Evolutionary conservation across 92 coral and sea anemone genomes (phyloP), one percentile per base, ranked within the genome.

Genomic region (Epizoanthus rinbou): DNA sequence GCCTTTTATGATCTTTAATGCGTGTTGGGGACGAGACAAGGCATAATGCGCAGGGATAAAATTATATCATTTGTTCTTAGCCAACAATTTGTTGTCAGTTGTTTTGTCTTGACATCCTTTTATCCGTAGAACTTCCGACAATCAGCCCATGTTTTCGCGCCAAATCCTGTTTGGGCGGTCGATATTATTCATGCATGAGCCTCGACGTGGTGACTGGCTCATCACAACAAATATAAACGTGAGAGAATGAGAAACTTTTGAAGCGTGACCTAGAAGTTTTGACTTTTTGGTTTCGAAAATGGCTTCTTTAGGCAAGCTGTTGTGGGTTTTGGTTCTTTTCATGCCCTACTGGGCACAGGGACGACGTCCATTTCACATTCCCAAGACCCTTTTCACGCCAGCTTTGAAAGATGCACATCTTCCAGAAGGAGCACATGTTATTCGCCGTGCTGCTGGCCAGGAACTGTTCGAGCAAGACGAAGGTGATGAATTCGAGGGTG

Each of bases 91-190:
- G 1, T 47, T 37, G 43, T n/a, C n/a, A n/a, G n/a, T 47, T 47
- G 54, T 7, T 8, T 47, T 47, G 54, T 47, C 54, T 47, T 45
- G 9, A 45, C 10, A 45, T 45, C 10, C 52, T 45, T 45, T 45
- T 45, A 45, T 0, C 8, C 54, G 14, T 47, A 47, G 5, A 43
- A 9, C 54, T 50, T 50, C 54, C 54, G 54, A 50, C 54, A 2
- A 13, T 9, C 54, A 50, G 14, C 14, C 15, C 54, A 11, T n/a
- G 6, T 18, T 39, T 78, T 78, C 71, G 39, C 82, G 82, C 82
- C 70, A 78, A 78, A 78, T 59, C 64, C 70, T 69, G 72, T 78
- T 75, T 60, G 82, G 82, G 82, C 72, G 82, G 68, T 17, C 70
- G 39, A 28, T 64, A 16, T 10, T 22, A 45, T 63, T 23, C 28